Evolutionary conservation across 1,140 invertebrate species (phyloP), one percentile per base, ranked within the genome.

Genomic region (Zaprionus capensis): DNA sequence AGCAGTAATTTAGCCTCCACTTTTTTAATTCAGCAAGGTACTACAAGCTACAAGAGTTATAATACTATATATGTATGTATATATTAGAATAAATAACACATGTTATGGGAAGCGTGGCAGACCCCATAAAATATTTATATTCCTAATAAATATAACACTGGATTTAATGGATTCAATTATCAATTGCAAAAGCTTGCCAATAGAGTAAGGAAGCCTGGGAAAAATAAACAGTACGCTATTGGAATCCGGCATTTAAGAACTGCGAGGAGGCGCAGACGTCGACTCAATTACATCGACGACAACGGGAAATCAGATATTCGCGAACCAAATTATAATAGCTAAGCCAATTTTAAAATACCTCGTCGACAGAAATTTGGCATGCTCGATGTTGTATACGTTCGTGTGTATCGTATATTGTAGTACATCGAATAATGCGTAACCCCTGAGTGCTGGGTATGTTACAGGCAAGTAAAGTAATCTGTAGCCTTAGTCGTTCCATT

Each of bases 281-380:
- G 46, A 51, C 46, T 51, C 20, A 24, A 51, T 24, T 51, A 51
- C 20, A 46, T 17, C 7, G 20, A 24, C 20, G 20, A 51, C 46
- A 51, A 51, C 11, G 46, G 4, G 46, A 51, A 51, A 51, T 51
- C 46, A 20, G 46, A 51, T 51, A 51, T 51, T 20, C 46, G 46
- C 46, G 20, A 20, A 51, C 11, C 5, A 5, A 51, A 51, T 2
- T 24, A 12, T 51, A 51, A 24, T 51, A 51, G 46, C 46, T 24
- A 24, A 20, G 12, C 17, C 46, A 24, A 22, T 51, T 51, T 51
- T 5, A 51, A 51, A 51, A 51, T 24, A 51, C 20, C 22, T 20
- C 46, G 46, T 51, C 46, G n/a, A 51, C 20, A 51, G 3, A 51
- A 51, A 51, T 22, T 51, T 51, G 4, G 46, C 46, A 5, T 51